Percentiles rank a stretch among this genome's conserved stretches.
phyloP scores from a whole-genome alignment of 2,888 invertebrate species.

The Noctua janthe region DNA sequence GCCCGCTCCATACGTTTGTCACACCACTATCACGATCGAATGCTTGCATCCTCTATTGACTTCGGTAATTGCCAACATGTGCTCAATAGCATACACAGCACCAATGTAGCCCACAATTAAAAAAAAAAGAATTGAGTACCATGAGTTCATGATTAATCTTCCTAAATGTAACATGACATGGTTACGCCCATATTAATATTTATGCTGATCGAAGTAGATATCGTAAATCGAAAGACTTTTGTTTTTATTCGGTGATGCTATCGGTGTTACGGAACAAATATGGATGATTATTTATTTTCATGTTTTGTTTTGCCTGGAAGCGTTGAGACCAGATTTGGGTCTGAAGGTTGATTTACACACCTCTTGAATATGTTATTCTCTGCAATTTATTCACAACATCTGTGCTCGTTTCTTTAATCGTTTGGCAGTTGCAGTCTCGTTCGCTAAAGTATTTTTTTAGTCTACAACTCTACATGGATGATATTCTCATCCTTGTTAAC shows the following conservation, averaged over 20 bases:
- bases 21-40: constrained; percentile 83
- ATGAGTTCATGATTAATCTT: constrained; percentile 73
- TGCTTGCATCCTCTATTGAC: constrained; percentile 71
- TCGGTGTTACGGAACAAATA: constrained; percentile 59
- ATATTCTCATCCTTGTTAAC: constrained; percentile 42
- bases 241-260: constrained; percentile 63
- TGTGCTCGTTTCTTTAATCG: constrained; percentile 7
- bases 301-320: constrained; percentile 56
- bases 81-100: constrained; percentile 61
- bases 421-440: not conserved
- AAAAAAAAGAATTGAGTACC: constrained; percentile 69
- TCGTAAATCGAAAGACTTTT: constrained; percentile 67
- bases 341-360: constrained; percentile 29
- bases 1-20: constrained; percentile 84
- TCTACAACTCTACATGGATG: not conserved
- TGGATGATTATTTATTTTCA: constrained; percentile 51
- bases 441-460: not conserved
- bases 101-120: constrained; percentile 62
- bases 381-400: constrained; percentile 30
- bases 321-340: constrained; percentile 37
- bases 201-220: constrained; percentile 83
- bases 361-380: constrained; percentile 28
- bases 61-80: constrained; percentile 79
- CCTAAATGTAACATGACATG: constrained; percentile 80
- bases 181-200: constrained; percentile 84